A percentile compares a stretch with the other conserved stretches of the same genome.
These are phyloP conservation scores for Cynaeus angustus DNA, from an alignment of 2,888 invertebrate genomes.

Conservation along the genomic window DNA sequence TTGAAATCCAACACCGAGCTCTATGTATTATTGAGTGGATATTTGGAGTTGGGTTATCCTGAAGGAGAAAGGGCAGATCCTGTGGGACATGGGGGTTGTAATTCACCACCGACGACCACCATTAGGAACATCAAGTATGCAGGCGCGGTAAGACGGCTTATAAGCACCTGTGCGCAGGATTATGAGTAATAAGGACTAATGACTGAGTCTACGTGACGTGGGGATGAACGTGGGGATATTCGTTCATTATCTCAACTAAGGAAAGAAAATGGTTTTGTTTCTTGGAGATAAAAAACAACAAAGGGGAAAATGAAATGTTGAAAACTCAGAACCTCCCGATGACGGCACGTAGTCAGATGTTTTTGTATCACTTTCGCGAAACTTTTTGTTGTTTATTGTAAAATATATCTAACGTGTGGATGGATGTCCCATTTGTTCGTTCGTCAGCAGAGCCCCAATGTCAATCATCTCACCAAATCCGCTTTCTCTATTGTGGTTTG, in stretches of 20 bases:
- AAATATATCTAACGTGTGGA: constrained; percentile 22
- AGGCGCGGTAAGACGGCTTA: constrained; percentile 51
- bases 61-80: constrained; percentile 24
- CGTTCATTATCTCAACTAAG: not conserved
- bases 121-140: constrained; percentile 54
- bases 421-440: not conserved
- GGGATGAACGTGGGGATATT: constrained; percentile 8
- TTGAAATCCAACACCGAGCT: constrained; percentile 9
- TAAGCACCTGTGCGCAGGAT: constrained; percentile 48
- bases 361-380: too few relatives aligned
- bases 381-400: too few relatives aligned
- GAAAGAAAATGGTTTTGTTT: too few relatives aligned
- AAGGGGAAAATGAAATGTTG: too few relatives aligned
- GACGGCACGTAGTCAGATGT: too few relatives aligned
- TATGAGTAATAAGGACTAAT: constrained; percentile 51
- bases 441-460: constrained; percentile 56
- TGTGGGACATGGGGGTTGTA: constrained; percentile 44
- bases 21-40: constrained; percentile 41
- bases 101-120: constrained; percentile 45
- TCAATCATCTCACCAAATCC: constrained; percentile 68
- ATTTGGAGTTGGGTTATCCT: constrained; percentile 28
- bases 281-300: too few relatives aligned
- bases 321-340: too few relatives aligned
- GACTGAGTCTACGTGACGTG: constrained; percentile 45
- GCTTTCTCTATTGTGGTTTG: constrained; percentile 66